A percentile compares a stretch with the other conserved stretches of the same genome.
Conservation (phyloP, 2,797 vertebrate species). For the Falco naumanni region DNA sequence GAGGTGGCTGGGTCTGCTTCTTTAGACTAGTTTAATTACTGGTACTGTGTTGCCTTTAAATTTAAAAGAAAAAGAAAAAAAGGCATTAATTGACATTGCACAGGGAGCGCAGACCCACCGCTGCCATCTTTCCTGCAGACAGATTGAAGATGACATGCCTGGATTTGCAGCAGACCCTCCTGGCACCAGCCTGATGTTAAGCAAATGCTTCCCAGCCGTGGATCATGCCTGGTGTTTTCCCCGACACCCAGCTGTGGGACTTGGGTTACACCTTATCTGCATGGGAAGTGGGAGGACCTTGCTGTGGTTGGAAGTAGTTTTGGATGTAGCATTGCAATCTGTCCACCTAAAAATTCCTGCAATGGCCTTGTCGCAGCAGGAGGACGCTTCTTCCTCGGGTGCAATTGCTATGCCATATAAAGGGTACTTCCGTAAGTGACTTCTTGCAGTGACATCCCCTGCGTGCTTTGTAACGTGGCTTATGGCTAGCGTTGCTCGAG, state of each 20-base stretch:
- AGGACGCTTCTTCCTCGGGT: not conserved
- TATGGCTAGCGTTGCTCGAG: not conserved
- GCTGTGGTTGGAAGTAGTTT: not conserved
- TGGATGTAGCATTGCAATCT: not conserved
- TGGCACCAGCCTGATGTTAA: not conserved
- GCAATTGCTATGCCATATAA: not conserved
- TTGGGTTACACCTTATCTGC: not conserved
- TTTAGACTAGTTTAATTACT: not conserved
- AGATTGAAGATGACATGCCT: not conserved
- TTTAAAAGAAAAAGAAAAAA: not conserved
- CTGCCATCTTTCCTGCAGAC: not conserved
- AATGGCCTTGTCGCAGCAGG: not conserved
- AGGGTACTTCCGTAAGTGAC: not conserved
- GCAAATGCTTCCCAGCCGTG: not conserved
- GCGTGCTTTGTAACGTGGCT: accelerated
- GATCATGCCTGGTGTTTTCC: not conserved
- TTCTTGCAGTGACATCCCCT: not conserved
- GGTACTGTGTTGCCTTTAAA: not conserved
- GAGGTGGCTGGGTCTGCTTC: not conserved
- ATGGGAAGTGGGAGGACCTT: not conserved
- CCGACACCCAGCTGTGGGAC: not conserved
- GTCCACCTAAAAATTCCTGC: not conserved
- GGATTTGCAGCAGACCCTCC: not conserved
- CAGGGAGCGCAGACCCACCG: accelerated
- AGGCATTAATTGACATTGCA: accelerated